These are phyloP conservation scores for Graphium colonna DNA, from an alignment of 2,888 invertebrate species.

Conservation along the genomic window DNA sequence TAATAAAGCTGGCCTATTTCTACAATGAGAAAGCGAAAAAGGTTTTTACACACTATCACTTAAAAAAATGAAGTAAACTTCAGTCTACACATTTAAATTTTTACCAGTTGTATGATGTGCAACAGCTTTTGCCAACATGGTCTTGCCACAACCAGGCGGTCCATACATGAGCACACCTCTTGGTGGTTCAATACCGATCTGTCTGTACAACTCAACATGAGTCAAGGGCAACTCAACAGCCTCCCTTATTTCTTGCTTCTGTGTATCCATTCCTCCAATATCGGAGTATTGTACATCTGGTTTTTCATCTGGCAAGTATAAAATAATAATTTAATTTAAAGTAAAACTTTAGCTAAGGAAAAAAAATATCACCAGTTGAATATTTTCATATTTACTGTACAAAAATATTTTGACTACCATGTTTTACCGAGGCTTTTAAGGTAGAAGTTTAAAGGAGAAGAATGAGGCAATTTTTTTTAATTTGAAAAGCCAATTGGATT, in stretches of 20 bases:
- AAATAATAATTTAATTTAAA: background rate
- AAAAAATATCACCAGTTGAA: no score
- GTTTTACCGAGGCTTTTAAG: no score
- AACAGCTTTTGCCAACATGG: conserved; percentile 99
- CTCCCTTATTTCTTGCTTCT: conserved; percentile 99
- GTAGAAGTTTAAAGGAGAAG: no score
- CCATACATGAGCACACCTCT: conserved; percentile 99
- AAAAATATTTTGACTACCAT: no score
- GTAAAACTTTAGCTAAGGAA: no score
- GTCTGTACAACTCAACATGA: conserved; percentile 98
- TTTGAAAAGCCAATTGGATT: no score
- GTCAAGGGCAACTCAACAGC: conserved; percentile 98
- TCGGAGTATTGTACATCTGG: conserved; percentile 98
- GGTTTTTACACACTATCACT: no score
- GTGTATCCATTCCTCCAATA: conserved; percentile 99
- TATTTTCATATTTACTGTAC: no score
- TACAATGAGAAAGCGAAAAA: no score
- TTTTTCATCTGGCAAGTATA: conserved; percentile 88
- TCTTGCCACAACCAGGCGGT: conserved; percentile 99
- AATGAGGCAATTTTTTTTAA: no score
- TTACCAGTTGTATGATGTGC: conserved; percentile 98
- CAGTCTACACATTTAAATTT: background rate
- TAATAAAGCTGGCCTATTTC: no score
- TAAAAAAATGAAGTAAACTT: no score
- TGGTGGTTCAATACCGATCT: conserved; percentile 99